Conservation (phyloP, 2,888 invertebrate genomes). For the Pteria penguin region DNA sequence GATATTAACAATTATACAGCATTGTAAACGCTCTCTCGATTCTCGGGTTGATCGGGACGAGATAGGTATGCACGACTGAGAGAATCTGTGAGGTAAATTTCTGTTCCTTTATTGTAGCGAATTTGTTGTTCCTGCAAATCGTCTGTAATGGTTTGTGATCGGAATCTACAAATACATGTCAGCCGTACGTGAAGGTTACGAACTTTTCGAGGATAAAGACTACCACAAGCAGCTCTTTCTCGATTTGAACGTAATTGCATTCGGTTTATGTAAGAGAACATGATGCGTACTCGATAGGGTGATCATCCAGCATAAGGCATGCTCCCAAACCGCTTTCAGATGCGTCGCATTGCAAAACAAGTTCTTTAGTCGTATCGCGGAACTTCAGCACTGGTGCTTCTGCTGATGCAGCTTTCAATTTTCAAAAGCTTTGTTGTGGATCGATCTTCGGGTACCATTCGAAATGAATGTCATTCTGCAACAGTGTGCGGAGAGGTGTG, state of each 20-base stretch:
- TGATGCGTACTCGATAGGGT: constrained; percentile 52
- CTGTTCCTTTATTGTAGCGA: neutral
- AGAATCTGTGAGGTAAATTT: neutral
- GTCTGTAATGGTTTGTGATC: neutral
- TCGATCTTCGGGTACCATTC: constrained; percentile 30
- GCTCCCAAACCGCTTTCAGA: constrained; percentile 37
- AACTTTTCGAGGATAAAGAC: neutral
- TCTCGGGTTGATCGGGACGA: neutral
- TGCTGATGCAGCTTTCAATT: constrained; percentile 29
- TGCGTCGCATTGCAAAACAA: constrained; percentile 39
- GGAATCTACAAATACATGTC: neutral
- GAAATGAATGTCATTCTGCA: constrained; percentile 33
- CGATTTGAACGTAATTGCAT: constrained; percentile 37
- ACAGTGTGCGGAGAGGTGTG: constrained; percentile 24
- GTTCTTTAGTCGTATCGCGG: constrained; percentile 32
- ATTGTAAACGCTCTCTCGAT: neutral
- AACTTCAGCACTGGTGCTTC: constrained; percentile 34
- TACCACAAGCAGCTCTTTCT: constrained; percentile 21
- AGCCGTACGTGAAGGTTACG: neutral
- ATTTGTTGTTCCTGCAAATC: neutral
- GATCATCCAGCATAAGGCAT: constrained; percentile 43
- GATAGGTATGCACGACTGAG: neutral
- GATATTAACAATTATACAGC: neutral
- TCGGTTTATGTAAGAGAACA: constrained; percentile 41
- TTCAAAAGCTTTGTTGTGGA: constrained; percentile 27